Percentiles rank a stretch among this genome's conserved stretches.
Conservation (phyloP, 35 echinoderm and acorn worm species). For the Apostichopus californicus region DNA sequence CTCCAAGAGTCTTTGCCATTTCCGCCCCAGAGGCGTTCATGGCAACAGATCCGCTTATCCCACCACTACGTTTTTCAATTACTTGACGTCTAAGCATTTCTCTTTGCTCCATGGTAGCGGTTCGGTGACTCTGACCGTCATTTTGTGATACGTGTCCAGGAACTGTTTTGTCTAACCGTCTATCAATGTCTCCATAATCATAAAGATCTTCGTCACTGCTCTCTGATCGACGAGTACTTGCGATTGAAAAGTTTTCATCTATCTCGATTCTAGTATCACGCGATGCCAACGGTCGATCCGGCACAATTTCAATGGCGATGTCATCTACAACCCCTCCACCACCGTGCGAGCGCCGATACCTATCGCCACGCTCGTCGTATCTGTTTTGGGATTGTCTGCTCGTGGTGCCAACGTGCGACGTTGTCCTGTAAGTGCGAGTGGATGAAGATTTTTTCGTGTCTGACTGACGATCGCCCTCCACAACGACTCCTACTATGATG, state of each 20-base stretch:
- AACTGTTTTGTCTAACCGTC: neutral
- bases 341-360: neutral
- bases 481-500: constrained; percentile 16
- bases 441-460: constrained; percentile 4
- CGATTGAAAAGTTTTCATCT: constrained; percentile 50
- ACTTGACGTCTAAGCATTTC: neutral
- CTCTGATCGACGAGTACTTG: constrained; percentile 9
- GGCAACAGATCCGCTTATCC: neutral
- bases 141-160: too few species aligned
- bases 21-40: constrained; percentile 30
- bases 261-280: constrained; percentile 45
- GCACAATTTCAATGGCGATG: constrained; percentile 21
- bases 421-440: constrained; percentile 13
- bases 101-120: neutral
- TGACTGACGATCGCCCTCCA: neutral
- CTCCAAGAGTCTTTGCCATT: constrained; percentile 15
- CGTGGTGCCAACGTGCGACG: neutral
- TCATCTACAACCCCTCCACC: neutral
- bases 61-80: neutral
- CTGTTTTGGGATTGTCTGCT: neutral
- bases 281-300: constrained; percentile 13
- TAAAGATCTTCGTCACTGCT: constrained; percentile 60
- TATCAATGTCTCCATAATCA: constrained; percentile 33
- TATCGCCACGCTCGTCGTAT: neutral
- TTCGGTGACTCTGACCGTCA: neutral